Conservation (phyloP, 1,140 invertebrate species). For the Idris sp. region DNA sequence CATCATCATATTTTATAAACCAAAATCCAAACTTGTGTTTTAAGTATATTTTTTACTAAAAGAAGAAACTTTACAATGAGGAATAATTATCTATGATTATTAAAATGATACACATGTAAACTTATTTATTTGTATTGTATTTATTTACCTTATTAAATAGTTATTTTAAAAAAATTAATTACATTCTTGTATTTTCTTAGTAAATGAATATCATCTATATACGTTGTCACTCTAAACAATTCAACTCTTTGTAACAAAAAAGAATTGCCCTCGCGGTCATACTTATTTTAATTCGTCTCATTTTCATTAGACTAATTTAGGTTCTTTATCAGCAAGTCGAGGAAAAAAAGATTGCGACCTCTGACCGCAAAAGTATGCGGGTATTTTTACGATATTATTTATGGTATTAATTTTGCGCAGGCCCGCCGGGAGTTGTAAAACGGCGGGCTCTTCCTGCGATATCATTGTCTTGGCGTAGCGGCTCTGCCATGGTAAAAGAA, state of each 20-base stretch:
- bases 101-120: too few relatives aligned
- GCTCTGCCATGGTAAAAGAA: slow-evolving; percentile 67
- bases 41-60: too few relatives aligned
- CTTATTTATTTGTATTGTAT: too few relatives aligned
- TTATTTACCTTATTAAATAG: too few relatives aligned
- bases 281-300: slow-evolving; percentile 13
- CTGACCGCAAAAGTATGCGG: slow-evolving; percentile 38
- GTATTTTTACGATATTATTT: slow-evolving; percentile 78
- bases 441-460: slow-evolving; percentile 71
- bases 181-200: too few relatives aligned
- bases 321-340: slow-evolving; percentile 28
- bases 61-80: too few relatives aligned
- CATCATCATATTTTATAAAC: too few relatives aligned
- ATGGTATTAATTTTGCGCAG: slow-evolving; percentile 78
- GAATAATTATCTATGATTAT: too few relatives aligned
- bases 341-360: slow-evolving; percentile 37
- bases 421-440: slow-evolving; percentile 77
- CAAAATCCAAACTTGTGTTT: too few relatives aligned
- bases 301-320: slow-evolving; percentile 48
- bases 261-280: neutral
- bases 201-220: too few relatives aligned
- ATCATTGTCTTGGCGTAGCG: slow-evolving; percentile 76
- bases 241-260: neutral
- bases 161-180: too few relatives aligned
- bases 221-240: too few relatives aligned